These are phyloP conservation scores for Chydorus sphaericus DNA, from an alignment of 2,888 invertebrate genomes.

Conservation along the genomic window DNA sequence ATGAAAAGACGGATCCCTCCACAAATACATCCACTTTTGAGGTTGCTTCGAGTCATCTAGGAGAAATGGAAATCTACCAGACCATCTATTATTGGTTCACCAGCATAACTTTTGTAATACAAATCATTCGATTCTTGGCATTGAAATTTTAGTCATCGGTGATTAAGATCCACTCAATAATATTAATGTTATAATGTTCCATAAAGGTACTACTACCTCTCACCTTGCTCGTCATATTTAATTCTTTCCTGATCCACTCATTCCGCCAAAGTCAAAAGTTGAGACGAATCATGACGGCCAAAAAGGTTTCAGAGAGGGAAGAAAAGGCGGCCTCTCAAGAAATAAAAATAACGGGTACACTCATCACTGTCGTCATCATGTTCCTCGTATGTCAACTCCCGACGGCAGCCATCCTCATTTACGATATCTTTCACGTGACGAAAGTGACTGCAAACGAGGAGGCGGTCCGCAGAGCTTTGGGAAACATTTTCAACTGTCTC, in stretches of 20 bases:
- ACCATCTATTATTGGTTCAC: conserved; percentile 49
- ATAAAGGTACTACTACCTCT: conserved; percentile 48
- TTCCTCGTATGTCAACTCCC: conserved; percentile 60
- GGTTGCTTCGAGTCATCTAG: conserved; percentile 29
- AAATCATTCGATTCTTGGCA: no score
- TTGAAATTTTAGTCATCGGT: no score
- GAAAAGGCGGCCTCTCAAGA: conserved; percentile 34
- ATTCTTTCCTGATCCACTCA: conserved; percentile 48
- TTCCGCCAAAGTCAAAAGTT: conserved; percentile 42
- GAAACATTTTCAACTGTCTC: conserved; percentile 55
- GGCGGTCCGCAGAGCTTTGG: conserved; percentile 37
- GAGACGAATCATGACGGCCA: conserved; percentile 38
- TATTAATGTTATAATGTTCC: no score
- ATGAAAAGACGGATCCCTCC: conserved; percentile 20
- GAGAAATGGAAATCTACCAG: conserved; percentile 37
- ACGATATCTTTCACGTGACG: conserved; percentile 29
- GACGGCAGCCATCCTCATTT: conserved; percentile 43
- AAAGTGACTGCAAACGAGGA: conserved; percentile 25
- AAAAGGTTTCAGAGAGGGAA: conserved; percentile 3
- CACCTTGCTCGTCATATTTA: conserved; percentile 50
- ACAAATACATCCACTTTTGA: neutral
- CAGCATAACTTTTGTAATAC: conserved; percentile 39
- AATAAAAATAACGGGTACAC: conserved; percentile 56
- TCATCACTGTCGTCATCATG: conserved; percentile 62
- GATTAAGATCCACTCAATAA: no score